Conservation (phyloP, 1,140 invertebrate genomes). For the Tigriopus japonicus region DNA sequence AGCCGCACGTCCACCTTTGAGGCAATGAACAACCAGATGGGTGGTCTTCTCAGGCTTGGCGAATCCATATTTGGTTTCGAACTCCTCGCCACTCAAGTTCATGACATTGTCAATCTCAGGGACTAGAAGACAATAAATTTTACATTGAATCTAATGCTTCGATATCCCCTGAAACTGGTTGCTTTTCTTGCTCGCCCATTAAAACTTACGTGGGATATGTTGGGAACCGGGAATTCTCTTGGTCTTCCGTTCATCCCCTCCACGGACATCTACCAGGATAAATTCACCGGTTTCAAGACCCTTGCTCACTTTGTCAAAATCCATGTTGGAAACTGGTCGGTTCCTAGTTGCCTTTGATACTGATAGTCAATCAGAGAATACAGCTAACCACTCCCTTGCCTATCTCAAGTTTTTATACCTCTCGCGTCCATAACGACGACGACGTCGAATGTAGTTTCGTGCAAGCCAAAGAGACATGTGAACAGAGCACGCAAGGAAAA, state of each 20-base stretch:
- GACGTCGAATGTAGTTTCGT: too few species aligned
- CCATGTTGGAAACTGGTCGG: not conserved
- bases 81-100: not conserved
- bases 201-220: not conserved
- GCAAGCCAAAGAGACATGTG: too few species aligned
- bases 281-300: not conserved
- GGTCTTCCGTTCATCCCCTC: not conserved
- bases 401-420: too few species aligned
- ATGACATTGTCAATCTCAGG: not conserved
- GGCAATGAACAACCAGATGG: not conserved
- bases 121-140: not conserved
- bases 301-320: not conserved
- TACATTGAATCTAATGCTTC: not conserved
- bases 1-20: not conserved
- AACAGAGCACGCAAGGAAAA: too few species aligned
- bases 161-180: not conserved
- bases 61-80: not conserved
- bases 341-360: too few species aligned
- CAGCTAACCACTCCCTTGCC: too few species aligned
- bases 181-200: not conserved
- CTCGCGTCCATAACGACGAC: too few species aligned
- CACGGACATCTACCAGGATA: not conserved
- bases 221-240: not conserved
- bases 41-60: not conserved
- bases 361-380: too few species aligned